These are phyloP conservation scores for Priocnemis perturbator DNA, from an alignment of 2,888 invertebrate genomes.

Conservation along the genomic window DNA sequence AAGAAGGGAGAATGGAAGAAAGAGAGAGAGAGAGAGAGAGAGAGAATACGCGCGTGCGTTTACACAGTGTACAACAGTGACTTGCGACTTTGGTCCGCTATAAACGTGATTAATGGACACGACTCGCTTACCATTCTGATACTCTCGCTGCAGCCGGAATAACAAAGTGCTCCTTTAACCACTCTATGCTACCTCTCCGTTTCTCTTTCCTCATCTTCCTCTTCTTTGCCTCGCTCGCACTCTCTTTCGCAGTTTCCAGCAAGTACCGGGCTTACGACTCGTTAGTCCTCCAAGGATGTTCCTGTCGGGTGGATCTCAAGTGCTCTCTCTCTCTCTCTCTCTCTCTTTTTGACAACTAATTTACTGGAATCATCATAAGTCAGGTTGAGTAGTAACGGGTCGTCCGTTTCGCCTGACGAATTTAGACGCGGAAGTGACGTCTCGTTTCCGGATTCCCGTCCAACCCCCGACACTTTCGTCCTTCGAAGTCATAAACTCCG, in stretches of 20 bases:
- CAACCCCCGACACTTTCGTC: too few species aligned
- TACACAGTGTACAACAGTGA: conserved; percentile 68
- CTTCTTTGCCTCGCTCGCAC: neutral
- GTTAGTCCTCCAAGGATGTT: conserved; percentile 15
- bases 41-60: conserved; percentile 58
- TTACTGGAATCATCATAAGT: conserved; percentile 20
- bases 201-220: conserved; percentile 10
- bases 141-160: conserved; percentile 60
- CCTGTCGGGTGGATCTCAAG: conserved; percentile 11
- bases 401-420: conserved; percentile 16
- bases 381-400: conserved; percentile 19
- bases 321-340: neutral
- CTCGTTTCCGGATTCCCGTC: conserved; percentile 22
- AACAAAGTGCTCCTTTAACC: conserved; percentile 65
- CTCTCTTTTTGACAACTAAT: conserved; percentile 37
- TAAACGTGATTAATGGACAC: conserved; percentile 74
- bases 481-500: too few species aligned
- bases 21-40: conserved; percentile 13
- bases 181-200: conserved; percentile 18
- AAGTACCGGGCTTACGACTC: conserved; percentile 17
- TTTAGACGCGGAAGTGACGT: conserved; percentile 20
- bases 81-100: conserved; percentile 71
- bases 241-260: conserved; percentile 8
- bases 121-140: conserved; percentile 72
- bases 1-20: neutral